A percentile compares a stretch with the other conserved stretches of the same genome.
These are phyloP conservation scores for Rhadina sibilatrix DNA, from an alignment of 2,113 vertebrate genomes.

Conservation along the genomic window DNA sequence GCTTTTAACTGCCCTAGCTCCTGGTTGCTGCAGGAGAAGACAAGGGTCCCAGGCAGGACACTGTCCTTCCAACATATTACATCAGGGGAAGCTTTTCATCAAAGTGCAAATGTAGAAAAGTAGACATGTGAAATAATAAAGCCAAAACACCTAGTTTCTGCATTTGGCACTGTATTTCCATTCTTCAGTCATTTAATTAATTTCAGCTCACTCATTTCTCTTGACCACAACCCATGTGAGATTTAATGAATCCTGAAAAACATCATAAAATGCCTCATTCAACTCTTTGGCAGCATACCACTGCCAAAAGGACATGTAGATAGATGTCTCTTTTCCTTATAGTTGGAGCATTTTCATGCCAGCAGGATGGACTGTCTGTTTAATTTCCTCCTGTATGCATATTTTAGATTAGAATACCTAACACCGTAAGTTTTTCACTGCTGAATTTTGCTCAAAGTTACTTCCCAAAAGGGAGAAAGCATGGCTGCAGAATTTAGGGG, in stretches of 20 bases:
- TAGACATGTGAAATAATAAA: background rate
- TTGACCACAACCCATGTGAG: background rate
- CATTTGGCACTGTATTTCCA: background rate
- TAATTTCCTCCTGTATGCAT: background rate
- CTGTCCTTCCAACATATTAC: background rate
- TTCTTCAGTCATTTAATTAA: background rate
- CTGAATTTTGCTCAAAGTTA: background rate
- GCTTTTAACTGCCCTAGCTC: background rate
- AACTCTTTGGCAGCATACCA: background rate
- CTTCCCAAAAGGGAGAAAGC: background rate
- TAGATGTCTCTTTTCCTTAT: background rate
- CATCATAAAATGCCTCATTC: background rate
- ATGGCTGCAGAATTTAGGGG: background rate
- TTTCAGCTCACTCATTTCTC: constrained; percentile 1
- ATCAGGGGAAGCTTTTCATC: background rate
- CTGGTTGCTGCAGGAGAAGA: background rate
- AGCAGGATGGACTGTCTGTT: background rate
- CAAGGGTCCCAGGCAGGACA: background rate
- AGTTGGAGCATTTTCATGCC: background rate
- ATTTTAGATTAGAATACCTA: background rate
- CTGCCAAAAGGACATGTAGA: background rate
- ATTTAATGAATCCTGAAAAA: background rate
- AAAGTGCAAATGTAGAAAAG: background rate
- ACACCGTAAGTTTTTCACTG: rapidly evolving
- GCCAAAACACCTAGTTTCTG: background rate